Percentiles rank a stretch among this genome's conserved stretches.
phyloP scores from a whole-genome alignment of 1,140 invertebrate genomes.

The Patella vulgata region DNA sequence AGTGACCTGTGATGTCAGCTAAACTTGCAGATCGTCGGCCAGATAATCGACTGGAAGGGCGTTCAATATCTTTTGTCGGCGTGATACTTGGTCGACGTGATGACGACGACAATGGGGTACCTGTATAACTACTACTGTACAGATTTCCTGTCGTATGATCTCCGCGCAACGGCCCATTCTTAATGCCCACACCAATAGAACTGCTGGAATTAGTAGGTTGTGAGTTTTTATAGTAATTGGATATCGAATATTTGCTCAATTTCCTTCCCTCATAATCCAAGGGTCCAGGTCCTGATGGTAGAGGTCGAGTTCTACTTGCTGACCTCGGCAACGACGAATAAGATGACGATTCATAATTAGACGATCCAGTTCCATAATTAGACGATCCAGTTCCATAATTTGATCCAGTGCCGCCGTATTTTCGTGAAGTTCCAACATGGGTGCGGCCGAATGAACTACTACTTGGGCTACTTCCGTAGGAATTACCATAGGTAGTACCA shows the following conservation, averaged over 20 bases:
- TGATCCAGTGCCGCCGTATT: no score
- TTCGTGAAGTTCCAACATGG: no score
- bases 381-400: no score
- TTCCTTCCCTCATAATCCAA: constrained; percentile 45
- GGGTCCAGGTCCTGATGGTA: constrained; percentile 53
- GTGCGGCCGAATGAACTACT: no score
- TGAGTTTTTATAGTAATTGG: not conserved
- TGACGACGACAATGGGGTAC: constrained; percentile 29
- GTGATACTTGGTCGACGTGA: not conserved
- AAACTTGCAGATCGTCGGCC: constrained; percentile 19
- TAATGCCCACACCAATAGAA: constrained; percentile 3
- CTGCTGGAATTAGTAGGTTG: not conserved
- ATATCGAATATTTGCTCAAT: constrained; percentile 23
- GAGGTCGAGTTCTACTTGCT: not conserved
- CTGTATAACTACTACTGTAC: constrained; percentile 12
- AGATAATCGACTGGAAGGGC: constrained; percentile 9
- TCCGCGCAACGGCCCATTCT: constrained; percentile 8
- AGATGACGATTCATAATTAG: no score
- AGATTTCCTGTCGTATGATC: constrained; percentile 18
- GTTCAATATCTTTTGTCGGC: not conserved
- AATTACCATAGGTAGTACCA: no score
- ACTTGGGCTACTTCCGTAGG: no score
- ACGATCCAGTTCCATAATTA: no score
- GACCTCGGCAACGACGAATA: no score
- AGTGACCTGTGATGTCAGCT: not conserved